These are phyloP conservation scores for Actias luna DNA, from an alignment of 2,888 invertebrate genomes.

Conservation along the genomic window DNA sequence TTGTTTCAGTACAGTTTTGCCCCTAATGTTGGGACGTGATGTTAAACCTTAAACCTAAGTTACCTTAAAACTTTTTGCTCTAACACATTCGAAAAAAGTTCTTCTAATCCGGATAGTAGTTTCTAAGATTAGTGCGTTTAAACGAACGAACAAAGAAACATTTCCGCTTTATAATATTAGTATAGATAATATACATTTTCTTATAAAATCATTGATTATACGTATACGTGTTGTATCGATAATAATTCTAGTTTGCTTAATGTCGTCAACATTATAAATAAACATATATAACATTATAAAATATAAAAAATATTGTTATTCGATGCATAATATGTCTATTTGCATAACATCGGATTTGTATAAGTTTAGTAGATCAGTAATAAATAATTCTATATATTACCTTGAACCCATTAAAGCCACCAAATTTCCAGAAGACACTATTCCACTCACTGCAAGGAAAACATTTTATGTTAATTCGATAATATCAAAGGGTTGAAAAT, in stretches of 20 bases:
- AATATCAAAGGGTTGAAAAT: not conserved
- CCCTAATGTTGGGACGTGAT: too few species aligned
- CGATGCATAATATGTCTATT: not conserved
- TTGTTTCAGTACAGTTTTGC: too few species aligned
- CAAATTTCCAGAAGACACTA: constrained; percentile 85
- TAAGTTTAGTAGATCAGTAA: not conserved
- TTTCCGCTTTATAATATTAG: too few species aligned
- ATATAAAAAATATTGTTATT: not conserved
- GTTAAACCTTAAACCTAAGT: too few species aligned
- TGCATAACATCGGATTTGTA: not conserved
- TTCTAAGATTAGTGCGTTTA: too few species aligned
- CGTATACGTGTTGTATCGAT: too few species aligned
- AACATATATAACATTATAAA: not conserved
- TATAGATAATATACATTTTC: too few species aligned
- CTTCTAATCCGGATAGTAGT: too few species aligned
- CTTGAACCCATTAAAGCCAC: constrained; percentile 89
- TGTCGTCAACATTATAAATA: not conserved
- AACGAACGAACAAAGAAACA: too few species aligned
- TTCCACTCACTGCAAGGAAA: constrained; percentile 84
- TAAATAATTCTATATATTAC: constrained; percentile 49
- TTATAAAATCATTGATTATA: not conserved
- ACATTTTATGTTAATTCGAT: not conserved
- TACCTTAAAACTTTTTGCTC: too few species aligned
- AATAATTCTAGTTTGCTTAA: not conserved
- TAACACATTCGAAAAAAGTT: too few species aligned